Base-by-base conservation (phyloP, 2,113 vertebrate genomes). In the Pterophyllum scalare region DNA sequence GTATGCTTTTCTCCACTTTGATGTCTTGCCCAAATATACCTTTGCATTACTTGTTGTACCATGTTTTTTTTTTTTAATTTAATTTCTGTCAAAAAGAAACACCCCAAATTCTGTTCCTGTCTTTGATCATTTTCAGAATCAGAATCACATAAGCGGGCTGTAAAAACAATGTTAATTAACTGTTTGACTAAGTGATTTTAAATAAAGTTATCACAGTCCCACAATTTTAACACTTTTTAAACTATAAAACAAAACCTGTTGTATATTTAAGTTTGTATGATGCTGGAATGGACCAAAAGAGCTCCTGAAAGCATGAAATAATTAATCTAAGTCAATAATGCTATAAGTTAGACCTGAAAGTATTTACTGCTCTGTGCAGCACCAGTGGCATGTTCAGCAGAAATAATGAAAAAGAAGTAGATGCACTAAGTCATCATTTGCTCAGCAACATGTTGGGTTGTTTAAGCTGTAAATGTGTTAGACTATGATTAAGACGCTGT, bases 321-420 rank as follows among this genome's bases (percentile, higher is more conserved):
- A 52, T 28, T 52, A 12, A 13, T 17, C 65, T 28, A 70, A 70
- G 28, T 75, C 22, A 20, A 8, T 75, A 20, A 38, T 78, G 10
- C 43, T 52, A 0, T 20, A 58, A 49, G 49, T 79, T 79, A 54
- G 22, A 67, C 22, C 24, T 15, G 59, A 43, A 35, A n/a, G n/a
- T 13, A 72, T 72, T 46, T 43, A 54, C 31, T 33, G 20, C 67
- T 31, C 17, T 33, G 20, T n/a, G 54, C 56, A 26, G 61, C 0
- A 0, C 12, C 0, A 43, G 6, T 14, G 52, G 0, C 33, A n/a
- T n/a, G 22, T 26, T 58, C 17, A 7, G 0, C 54, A 58, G 24
- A 60, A 64, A 7, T 28, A 3, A 43, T 33, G 2, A 49, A 75
- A 31, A 52, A 70, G 22, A 4, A 20, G 31, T 35, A 38, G 26